Conservation (phyloP, 2,113 vertebrate genomes). For the Lophius piscatorius region DNA sequence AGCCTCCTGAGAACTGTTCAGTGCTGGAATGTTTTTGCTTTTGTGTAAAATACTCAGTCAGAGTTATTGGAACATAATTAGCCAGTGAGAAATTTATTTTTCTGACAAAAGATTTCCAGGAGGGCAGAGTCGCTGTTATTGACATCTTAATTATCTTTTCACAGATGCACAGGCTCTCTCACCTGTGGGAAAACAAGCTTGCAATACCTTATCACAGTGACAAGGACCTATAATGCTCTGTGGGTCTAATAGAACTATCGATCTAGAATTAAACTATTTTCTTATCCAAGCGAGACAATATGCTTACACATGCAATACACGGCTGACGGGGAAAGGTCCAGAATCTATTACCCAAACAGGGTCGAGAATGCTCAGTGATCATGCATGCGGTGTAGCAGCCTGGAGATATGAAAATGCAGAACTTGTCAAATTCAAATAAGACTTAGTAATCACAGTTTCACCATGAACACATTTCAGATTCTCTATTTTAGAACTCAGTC, state of each 20-base stretch:
- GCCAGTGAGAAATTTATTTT: conserved; percentile 21
- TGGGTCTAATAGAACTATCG: conserved; percentile 32
- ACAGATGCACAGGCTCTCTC: conserved; percentile 14
- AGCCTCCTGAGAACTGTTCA: background rate
- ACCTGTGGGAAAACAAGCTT: conserved; percentile 32
- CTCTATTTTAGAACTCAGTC: no score
- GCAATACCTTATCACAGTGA: conserved; percentile 21
- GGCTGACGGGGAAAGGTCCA: background rate
- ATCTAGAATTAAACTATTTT: conserved; percentile 39
- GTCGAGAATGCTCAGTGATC: background rate
- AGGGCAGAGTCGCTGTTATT: conserved; percentile 16
- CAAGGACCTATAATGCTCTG: conserved; percentile 25
- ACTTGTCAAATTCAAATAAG: no score
- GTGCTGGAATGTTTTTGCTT: background rate
- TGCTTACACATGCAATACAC: conserved; percentile 34
- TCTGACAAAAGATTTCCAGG: conserved; percentile 27
- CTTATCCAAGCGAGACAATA: conserved; percentile 17
- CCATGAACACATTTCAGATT: no score
- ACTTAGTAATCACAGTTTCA: no score
- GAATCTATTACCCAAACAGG: conserved; percentile 24
- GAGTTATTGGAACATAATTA: conserved; percentile 21
- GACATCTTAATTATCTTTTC: conserved; percentile 51
- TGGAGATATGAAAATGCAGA: no score
- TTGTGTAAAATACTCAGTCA: conserved; percentile 8
- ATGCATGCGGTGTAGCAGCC: background rate